phyloP scores from a whole-genome alignment of 1,140 invertebrate genomes.

The Chelonus insularis region DNA sequence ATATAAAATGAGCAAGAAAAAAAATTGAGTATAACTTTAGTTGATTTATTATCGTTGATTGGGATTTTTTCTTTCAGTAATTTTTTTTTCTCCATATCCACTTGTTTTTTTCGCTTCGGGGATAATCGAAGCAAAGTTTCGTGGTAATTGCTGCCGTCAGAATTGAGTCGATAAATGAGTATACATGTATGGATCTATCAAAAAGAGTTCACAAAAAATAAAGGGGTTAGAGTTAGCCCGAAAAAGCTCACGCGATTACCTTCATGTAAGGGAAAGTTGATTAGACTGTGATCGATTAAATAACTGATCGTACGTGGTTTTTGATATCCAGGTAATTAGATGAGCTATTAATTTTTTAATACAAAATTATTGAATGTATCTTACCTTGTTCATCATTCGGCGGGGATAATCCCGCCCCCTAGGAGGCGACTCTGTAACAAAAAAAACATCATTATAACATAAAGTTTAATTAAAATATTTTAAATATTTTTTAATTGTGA shows the following conservation, averaged over 20 bases:
- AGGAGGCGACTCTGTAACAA: constrained; percentile 52
- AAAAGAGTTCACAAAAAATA: background rate
- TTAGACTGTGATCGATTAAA: constrained; percentile 33
- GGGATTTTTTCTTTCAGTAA: background rate
- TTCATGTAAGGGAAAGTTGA: constrained; percentile 16
- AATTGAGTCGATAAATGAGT: background rate
- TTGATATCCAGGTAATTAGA: constrained; percentile 29
- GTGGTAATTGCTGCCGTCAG: constrained; percentile 20
- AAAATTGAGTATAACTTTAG: too few relatives aligned
- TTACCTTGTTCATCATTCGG: constrained; percentile 61
- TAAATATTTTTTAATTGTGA: too few relatives aligned
- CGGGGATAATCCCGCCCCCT: constrained; percentile 56
- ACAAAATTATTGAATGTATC: background rate
- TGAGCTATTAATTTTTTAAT: constrained; percentile 26
- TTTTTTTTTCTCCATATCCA: background rate
- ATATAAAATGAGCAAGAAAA: too few relatives aligned
- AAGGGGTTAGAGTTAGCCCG: constrained; percentile 19
- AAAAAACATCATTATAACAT: constrained; percentile 33
- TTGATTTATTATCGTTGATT: constrained; percentile 8
- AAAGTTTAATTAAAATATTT: too few relatives aligned
- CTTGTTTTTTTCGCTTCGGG: background rate
- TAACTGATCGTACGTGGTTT: constrained; percentile 41
- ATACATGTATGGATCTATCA: constrained; percentile 13
- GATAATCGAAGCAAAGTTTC: constrained; percentile 5
- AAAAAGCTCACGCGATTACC: constrained; percentile 35